phyloP scores from a whole-genome alignment of 2,113 vertebrate genomes.

The Aythya baeri region DNA sequence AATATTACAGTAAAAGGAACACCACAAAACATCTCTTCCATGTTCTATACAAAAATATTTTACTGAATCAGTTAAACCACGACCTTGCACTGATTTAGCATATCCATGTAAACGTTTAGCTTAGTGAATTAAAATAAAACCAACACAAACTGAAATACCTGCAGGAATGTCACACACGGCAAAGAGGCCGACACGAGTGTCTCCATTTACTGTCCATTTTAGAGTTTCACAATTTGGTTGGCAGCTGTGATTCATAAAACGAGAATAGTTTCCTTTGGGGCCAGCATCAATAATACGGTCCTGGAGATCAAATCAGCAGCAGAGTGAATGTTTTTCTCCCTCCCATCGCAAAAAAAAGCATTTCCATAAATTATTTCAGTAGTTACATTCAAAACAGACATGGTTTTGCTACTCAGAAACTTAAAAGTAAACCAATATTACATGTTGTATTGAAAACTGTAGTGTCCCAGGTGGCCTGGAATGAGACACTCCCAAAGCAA shows the following conservation, averaged over 20 bases:
- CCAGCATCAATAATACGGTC: constrained; percentile 98
- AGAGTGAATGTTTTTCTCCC: background rate
- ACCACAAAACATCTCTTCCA: background rate
- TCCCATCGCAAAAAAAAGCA: background rate
- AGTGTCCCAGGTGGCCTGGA: constrained; percentile 54
- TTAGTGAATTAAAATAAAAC: background rate
- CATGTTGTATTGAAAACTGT: constrained; percentile 62
- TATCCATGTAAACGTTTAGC: background rate
- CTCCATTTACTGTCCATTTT: constrained; percentile 98
- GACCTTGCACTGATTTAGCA: background rate
- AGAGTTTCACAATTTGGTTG: constrained; percentile 99
- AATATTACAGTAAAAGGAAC: background rate
- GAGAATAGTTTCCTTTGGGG: constrained; percentile 96
- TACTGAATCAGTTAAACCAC: background rate
- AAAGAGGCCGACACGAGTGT: constrained; percentile 94
- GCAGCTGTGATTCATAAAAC: constrained; percentile 99
- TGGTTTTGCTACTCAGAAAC: background rate
- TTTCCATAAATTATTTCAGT: background rate
- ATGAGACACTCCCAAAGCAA: constrained; percentile 83
- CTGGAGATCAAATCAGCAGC: constrained; percentile 63
- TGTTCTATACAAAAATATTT: background rate
- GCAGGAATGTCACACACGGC: constrained; percentile 92
- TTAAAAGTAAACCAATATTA: rapidly evolving
- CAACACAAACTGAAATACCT: constrained; percentile 69
- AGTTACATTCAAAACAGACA: background rate